phyloP scores from a whole-genome alignment of 2,888 invertebrate genomes.

The Melieria omissa region DNA sequence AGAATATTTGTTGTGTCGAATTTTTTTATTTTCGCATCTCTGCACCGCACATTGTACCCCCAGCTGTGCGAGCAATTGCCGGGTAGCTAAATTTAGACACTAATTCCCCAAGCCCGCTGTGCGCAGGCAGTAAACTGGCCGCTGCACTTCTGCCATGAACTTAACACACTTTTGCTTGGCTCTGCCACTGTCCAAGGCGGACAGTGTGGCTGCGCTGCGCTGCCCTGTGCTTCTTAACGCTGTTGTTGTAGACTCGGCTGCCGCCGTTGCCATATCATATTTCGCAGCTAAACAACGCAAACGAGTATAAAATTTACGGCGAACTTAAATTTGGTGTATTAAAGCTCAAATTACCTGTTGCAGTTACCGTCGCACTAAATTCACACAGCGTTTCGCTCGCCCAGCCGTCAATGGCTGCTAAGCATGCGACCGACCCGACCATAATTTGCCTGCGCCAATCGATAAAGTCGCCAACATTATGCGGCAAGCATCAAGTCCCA shows the following conservation, averaged over 20 bases:
- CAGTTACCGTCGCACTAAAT: conserved; percentile 31
- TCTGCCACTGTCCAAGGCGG: conserved; percentile 1
- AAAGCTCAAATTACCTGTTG: conserved; percentile 44
- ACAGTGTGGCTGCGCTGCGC: not conserved
- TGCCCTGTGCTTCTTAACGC: conserved; percentile 9
- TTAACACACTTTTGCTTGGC: not conserved
- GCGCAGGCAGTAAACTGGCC: conserved; percentile 33
- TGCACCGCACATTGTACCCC: conserved; percentile 1
- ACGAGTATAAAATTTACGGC: conserved; percentile 37
- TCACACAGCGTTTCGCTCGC: too few relatives aligned
- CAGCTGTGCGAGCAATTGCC: conserved; percentile 42
- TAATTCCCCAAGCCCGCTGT: conserved; percentile 51
- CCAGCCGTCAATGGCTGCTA: too few relatives aligned
- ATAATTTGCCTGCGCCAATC: conserved; percentile 24
- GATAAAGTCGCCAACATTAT: conserved; percentile 19
- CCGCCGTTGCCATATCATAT: conserved; percentile 38
- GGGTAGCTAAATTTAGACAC: conserved; percentile 54
- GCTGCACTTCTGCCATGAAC: conserved; percentile 2
- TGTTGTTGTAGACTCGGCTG: conserved; percentile 31
- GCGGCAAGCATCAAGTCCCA: not conserved
- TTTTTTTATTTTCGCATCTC: too few relatives aligned
- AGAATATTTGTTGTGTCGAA: too few relatives aligned
- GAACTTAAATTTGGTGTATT: conserved; percentile 41
- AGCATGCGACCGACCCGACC: not conserved
- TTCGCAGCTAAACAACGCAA: conserved; percentile 29